These are phyloP conservation scores for Cryptomyrus ogoouensis DNA, from an alignment of 2,113 vertebrate species.

Conservation along the genomic window DNA sequence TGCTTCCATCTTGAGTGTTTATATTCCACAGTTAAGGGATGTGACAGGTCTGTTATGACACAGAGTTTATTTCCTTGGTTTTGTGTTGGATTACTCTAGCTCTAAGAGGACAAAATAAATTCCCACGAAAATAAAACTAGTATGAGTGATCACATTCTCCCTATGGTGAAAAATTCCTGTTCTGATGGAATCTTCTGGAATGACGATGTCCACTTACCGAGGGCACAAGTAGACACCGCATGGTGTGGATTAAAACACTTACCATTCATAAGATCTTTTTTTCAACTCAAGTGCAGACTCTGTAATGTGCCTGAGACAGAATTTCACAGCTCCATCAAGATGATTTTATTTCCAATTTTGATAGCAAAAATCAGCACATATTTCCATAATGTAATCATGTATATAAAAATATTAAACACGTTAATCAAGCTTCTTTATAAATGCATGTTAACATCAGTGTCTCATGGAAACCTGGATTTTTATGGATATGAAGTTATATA, in stretches of 20 bases:
- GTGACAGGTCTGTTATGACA: neutral
- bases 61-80: neutral
- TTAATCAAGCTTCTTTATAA: neutral
- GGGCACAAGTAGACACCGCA: neutral
- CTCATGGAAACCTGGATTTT: neutral
- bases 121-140: neutral
- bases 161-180: neutral
- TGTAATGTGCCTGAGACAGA: neutral
- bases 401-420: neutral
- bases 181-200: neutral
- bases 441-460: neutral
- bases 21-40: neutral
- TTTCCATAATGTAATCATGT: neutral
- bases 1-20: neutral
- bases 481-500: neutral
- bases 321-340: neutral
- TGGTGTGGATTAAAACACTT: neutral
- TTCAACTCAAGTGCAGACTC: neutral
- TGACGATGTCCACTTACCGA: neutral
- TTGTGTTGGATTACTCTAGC: neutral
- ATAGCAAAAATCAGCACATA: neutral
- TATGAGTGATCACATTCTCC: neutral
- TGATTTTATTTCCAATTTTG: neutral
- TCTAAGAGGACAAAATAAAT: neutral
- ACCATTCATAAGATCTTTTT: neutral